These are phyloP conservation scores for Trichogramma dendrolimi DNA, from an alignment of 2,888 invertebrate species.

Conservation along the genomic window DNA sequence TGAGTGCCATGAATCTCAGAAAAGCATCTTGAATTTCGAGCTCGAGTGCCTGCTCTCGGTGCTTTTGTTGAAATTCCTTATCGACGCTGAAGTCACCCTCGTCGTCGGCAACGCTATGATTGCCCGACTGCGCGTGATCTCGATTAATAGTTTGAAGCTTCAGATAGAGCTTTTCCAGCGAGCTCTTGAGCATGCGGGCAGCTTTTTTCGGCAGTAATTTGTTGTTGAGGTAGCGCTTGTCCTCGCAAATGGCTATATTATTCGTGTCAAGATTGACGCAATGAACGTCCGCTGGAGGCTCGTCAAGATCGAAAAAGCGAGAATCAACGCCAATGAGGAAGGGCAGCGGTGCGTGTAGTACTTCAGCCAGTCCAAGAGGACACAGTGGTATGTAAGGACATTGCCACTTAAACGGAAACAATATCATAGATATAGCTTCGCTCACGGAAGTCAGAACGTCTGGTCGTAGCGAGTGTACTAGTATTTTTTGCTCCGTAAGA, in stretches of 20 bases:
- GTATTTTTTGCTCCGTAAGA: slow-evolving; percentile 93
- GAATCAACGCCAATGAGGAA: slow-evolving; percentile 97
- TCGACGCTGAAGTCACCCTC: slow-evolving; percentile 46
- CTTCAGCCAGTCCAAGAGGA: slow-evolving; percentile 77
- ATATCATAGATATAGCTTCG: slow-evolving; percentile 89
- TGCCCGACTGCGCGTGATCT: slow-evolving; percentile 17
- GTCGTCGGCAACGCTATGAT: slow-evolving; percentile 28
- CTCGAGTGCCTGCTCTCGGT: slow-evolving; percentile 74
- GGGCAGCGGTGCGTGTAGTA: slow-evolving; percentile 93
- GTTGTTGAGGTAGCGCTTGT: slow-evolving; percentile 73
- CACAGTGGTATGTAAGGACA: slow-evolving; percentile 99
- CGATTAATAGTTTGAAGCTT: slow-evolving; percentile 42
- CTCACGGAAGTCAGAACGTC: slow-evolving; percentile 95
- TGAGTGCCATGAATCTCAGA: slow-evolving; percentile 88
- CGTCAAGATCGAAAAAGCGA: slow-evolving; percentile 93
- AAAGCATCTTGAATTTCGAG: slow-evolving; percentile 96
- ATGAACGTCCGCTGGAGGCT: slow-evolving; percentile 93
- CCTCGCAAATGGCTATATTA: slow-evolving; percentile 88
- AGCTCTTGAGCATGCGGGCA: slow-evolving; percentile 72
- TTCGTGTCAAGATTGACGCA: slow-evolving; percentile 98
- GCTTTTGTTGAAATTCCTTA: slow-evolving; percentile 48
- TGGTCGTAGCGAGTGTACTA: slow-evolving; percentile 91
- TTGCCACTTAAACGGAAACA: slow-evolving; percentile 99
- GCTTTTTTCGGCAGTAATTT: slow-evolving; percentile 86
- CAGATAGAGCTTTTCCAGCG: slow-evolving; percentile 72